Evolutionary conservation across 2,113 vertebrate genomes (phyloP).

Genomic region (Pterocles burchelli): DNA sequence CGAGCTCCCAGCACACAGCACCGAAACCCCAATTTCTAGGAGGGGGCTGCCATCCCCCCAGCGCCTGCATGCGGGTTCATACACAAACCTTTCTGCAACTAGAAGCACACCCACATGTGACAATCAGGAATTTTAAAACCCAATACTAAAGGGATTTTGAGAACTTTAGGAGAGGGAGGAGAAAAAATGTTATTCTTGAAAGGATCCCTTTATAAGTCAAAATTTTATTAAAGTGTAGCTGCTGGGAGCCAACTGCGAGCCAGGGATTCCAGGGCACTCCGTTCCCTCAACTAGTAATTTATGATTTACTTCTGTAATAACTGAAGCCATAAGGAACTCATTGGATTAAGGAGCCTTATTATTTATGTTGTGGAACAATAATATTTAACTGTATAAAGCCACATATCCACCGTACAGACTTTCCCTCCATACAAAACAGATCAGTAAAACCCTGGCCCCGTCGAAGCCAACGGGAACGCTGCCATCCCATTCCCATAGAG

Average conservation of each 20-base stretch:
- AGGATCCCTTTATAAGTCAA: background rate
- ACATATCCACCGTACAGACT: background rate
- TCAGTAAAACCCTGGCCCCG: background rate
- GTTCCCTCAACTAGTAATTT: background rate
- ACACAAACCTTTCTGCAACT: background rate
- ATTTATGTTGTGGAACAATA: background rate
- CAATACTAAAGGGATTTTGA: background rate
- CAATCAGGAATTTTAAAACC: constrained; percentile 7
- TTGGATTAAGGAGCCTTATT: constrained; percentile 6
- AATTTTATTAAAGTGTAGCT: constrained; percentile 48
- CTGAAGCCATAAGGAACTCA: constrained; percentile 4
- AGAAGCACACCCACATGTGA: background rate
- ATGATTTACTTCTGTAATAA: background rate
- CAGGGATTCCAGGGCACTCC: background rate
- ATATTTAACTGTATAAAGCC: constrained; percentile 1
- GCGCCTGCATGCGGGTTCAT: fast-evolving
- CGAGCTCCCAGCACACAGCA: fast-evolving
- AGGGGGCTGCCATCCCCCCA: background rate
- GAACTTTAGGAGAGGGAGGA: background rate
- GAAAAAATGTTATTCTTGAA: background rate
- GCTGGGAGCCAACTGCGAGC: background rate
- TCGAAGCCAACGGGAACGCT: background rate
- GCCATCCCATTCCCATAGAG: constrained; percentile 18
- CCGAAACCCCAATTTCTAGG: background rate
- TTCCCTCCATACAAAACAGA: background rate